phyloP scores from a whole-genome alignment of 2,113 vertebrate genomes.

The Centropus unirufus region DNA sequence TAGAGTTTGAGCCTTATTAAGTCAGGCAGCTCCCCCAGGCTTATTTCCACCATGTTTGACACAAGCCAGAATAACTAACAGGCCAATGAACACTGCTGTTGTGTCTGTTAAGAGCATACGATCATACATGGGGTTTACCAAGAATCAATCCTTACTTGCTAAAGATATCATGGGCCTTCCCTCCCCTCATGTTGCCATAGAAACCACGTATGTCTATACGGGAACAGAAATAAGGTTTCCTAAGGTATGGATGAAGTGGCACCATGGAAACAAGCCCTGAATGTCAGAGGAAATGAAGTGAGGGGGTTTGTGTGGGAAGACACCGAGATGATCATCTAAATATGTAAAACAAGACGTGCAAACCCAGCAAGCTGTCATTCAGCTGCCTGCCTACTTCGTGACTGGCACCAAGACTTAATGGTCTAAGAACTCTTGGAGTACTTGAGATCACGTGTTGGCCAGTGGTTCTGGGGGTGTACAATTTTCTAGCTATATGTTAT shows the following conservation, averaged over 20 bases:
- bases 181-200: constrained; percentile 68
- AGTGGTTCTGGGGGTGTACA: accelerated
- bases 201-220: constrained; percentile 74
- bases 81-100: neutral
- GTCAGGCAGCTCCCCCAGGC: neutral
- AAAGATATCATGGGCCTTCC: neutral
- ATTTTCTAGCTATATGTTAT: accelerated
- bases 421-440: neutral
- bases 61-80: neutral
- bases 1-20: neutral
- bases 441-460: neutral
- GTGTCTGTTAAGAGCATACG: neutral
- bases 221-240: constrained; percentile 15
- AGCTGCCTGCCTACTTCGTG: neutral
- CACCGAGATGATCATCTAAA: neutral
- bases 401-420: accelerated
- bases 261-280: constrained; percentile 66
- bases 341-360: neutral
- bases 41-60: neutral
- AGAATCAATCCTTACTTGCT: neutral
- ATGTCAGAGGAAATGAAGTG: neutral
- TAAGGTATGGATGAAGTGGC: constrained; percentile 64
- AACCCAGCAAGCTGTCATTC: neutral
- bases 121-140: neutral
- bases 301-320: constrained; percentile 21